phyloP scores from a whole-genome alignment of 2,113 vertebrate species.

The Megaceryle torquata region DNA sequence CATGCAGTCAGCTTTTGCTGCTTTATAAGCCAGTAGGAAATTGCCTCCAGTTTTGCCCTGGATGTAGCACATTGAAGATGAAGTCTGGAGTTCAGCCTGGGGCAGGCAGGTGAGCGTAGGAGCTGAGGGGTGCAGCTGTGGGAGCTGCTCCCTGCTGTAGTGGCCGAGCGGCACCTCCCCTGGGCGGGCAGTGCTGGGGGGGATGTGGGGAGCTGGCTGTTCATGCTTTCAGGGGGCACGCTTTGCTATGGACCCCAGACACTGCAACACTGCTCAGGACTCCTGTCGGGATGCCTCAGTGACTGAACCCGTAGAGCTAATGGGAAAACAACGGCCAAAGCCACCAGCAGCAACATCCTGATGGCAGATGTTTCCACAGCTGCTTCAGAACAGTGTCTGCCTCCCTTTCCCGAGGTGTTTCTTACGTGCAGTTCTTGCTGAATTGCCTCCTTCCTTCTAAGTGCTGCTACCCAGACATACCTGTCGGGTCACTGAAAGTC shows the following conservation, averaged over 20 bases:
- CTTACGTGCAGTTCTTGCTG: not conserved
- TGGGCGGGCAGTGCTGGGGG: not conserved
- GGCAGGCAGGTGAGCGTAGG: not conserved
- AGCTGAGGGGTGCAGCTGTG: rapidly evolving
- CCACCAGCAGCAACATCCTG: rapidly evolving
- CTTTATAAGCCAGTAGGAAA: not conserved
- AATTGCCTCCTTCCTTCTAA: not conserved
- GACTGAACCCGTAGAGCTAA: rapidly evolving
- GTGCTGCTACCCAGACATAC: not conserved
- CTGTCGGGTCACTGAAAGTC: not conserved
- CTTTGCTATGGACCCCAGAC: not conserved
- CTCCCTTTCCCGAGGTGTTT: not conserved
- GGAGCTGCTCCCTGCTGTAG: not conserved
- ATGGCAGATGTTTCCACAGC: not conserved
- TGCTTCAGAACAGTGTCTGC: not conserved
- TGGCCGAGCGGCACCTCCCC: rapidly evolving
- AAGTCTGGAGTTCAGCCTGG: not conserved
- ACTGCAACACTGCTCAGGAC: not conserved
- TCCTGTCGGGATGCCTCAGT: not conserved
- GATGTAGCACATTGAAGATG: rapidly evolving
- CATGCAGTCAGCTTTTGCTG: not conserved
- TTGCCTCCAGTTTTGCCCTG: not conserved
- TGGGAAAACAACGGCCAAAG: not conserved
- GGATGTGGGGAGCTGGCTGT: too few relatives aligned
- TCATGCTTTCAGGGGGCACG: too few relatives aligned